These are phyloP conservation scores for Augiades crinisus DNA, from an alignment of 2,888 invertebrate species.

Conservation along the genomic window DNA sequence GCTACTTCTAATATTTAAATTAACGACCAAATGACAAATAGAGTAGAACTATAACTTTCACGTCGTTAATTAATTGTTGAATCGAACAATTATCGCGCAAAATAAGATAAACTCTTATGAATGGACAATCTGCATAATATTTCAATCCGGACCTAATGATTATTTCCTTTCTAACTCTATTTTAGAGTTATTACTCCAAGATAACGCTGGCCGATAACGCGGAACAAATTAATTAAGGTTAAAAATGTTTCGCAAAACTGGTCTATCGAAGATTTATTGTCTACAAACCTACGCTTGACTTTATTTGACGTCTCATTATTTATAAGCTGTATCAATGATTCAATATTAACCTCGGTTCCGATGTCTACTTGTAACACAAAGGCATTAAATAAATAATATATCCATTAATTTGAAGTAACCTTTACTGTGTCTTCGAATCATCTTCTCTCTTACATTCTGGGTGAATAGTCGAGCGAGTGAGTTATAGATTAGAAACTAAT, in stretches of 20 bases:
- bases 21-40: no score
- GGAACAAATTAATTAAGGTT: constrained; percentile 17
- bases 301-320: constrained; percentile 14
- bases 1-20: no score
- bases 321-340: constrained; percentile 2
- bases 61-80: no score
- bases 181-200: constrained; percentile 6
- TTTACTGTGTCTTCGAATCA: no score
- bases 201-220: constrained; percentile 4
- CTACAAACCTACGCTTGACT: constrained; percentile 11
- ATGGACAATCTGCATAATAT: background rate
- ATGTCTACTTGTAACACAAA: constrained; percentile 9
- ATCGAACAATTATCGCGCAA: no score
- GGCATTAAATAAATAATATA: background rate
- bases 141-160: background rate
- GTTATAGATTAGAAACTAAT: no score
- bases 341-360: constrained; percentile 11
- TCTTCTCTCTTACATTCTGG: no score
- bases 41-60: no score
- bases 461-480: no score
- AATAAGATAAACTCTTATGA: no score
- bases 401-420: no score
- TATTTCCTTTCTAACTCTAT: constrained; percentile 7
- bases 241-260: constrained; percentile 12
- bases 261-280: constrained; percentile 15